Evolutionary conservation across 2,888 invertebrate genomes (phyloP).

Genomic region (Polydrusus pterygomalis): DNA sequence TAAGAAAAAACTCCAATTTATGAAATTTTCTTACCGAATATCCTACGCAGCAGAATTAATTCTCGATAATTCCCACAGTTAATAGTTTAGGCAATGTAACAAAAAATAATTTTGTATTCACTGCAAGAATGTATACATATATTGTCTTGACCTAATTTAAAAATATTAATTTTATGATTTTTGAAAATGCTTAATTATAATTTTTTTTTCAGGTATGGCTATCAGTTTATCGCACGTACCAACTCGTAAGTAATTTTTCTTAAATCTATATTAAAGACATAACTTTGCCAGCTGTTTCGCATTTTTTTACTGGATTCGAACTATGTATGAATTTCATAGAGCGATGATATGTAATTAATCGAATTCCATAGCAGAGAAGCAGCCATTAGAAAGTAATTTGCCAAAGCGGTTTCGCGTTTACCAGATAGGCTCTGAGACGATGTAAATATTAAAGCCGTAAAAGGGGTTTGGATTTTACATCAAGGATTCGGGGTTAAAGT

Average conservation of each 20-base stretch:
- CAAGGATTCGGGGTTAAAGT: not conserved
- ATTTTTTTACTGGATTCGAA: not conserved
- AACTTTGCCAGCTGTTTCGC: not conserved
- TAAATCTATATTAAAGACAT: not conserved
- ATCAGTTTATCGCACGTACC: not conserved
- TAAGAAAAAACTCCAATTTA: too few species aligned
- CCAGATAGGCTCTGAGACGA: not conserved
- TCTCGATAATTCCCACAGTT: too few species aligned
- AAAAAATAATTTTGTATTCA: too few species aligned
- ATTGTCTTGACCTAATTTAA: too few species aligned
- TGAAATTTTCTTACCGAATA: too few species aligned
- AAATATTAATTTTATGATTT: too few species aligned
- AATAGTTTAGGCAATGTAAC: too few species aligned
- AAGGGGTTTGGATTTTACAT: constrained; percentile 3
- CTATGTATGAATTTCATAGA: not conserved
- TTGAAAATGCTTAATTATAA: not conserved
- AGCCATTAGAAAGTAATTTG: constrained; percentile 17
- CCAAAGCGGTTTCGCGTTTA: constrained; percentile 6
- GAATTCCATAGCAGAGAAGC: not conserved
- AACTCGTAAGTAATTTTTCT: not conserved
- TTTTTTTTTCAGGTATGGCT: not conserved
- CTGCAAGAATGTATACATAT: too few species aligned
- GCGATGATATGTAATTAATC: constrained; percentile 6
- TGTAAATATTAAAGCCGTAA: constrained; percentile 9
- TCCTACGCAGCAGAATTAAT: too few species aligned